These are phyloP conservation scores for Poecilobothrus nobilitatus DNA, from an alignment of 2,888 invertebrate genomes.

Conservation along the genomic window DNA sequence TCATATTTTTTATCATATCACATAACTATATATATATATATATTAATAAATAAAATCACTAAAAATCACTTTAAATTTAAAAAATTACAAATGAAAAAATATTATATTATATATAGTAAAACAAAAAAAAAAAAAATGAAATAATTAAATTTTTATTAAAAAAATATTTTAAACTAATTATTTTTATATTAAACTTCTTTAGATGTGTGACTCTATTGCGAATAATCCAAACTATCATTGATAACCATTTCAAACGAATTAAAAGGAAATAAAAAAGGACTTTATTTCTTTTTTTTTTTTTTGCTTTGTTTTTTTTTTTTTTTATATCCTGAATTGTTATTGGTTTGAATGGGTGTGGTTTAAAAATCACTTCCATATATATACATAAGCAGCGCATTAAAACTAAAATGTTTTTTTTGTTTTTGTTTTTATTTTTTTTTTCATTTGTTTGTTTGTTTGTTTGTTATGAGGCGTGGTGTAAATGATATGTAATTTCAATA, in stretches of 20 bases:
- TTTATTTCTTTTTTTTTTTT: background rate
- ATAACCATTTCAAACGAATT: slow-evolving; percentile 2
- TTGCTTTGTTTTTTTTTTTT: background rate
- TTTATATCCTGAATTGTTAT: background rate
- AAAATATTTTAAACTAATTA: background rate
- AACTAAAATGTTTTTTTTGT: background rate
- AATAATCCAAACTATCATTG: slow-evolving; percentile 6
- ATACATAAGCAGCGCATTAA: background rate
- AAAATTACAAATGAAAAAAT: background rate
- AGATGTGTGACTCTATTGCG: background rate
- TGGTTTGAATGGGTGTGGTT: background rate
- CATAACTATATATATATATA: too few species aligned
- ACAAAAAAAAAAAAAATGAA: background rate
- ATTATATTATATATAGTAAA: background rate
- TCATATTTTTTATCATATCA: too few species aligned
- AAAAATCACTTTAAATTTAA: background rate
- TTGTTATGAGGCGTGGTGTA: background rate
- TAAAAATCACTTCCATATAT: background rate
- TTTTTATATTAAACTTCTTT: background rate
- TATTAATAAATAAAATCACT: background rate
- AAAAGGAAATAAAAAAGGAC: slow-evolving; percentile 1
- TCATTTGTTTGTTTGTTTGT: too few species aligned
- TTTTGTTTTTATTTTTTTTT: background rate
- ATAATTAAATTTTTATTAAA: background rate
- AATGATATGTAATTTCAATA: slow-evolving; percentile 3